Evolutionary conservation across 1,140 invertebrate genomes (phyloP), one percentile per base, ranked within the genome.

Genomic region (Samia ricini): DNA sequence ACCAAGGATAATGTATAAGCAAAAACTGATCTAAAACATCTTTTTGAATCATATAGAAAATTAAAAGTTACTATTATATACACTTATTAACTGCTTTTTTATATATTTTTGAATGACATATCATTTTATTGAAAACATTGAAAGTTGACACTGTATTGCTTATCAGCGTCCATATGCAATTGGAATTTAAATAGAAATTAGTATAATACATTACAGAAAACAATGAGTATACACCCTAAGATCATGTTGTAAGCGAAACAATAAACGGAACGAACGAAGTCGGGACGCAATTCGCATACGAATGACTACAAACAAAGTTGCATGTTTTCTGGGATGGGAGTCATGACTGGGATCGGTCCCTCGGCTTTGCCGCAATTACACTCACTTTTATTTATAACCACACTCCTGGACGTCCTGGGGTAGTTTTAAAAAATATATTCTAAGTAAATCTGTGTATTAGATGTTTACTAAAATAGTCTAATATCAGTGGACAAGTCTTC

Each of bases 261-360:
- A 57, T 57, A 57, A 57, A 57, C 6, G 56, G 33, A 57, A 36
- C 33, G 24, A 42, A 42, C 33, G 12, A n/a, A 57, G 18, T 10
- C 56, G 26, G 22, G 2, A 10, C 19, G 24, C 26, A 33, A 33
- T 42, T 42, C 24, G 56, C 56, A 57, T 57, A 36, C 56, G 19
- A 57, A 57, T 57, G 24, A 33, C 26, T 42, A 19, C n/a, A 26
- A 57, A 57, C 56, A 57, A 57, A 36, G 29, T 36, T 57, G 56
- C 56, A 57, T 57, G 36, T 42, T 57, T 36, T 26, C 56, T 18
- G 56, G 33, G 18, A 57, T 18, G 24, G 15, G 33, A 42, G 24
- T 29, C 26, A 21, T 33, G 56, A n/a, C 19, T 4, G 15, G 56
- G 33, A 57, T 57, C 56, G 29, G n/a, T 57, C 56, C 54, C 54